These are phyloP conservation scores for Ditula angustiorana DNA, from an alignment of 2,888 invertebrate genomes.

Conservation along the genomic window DNA sequence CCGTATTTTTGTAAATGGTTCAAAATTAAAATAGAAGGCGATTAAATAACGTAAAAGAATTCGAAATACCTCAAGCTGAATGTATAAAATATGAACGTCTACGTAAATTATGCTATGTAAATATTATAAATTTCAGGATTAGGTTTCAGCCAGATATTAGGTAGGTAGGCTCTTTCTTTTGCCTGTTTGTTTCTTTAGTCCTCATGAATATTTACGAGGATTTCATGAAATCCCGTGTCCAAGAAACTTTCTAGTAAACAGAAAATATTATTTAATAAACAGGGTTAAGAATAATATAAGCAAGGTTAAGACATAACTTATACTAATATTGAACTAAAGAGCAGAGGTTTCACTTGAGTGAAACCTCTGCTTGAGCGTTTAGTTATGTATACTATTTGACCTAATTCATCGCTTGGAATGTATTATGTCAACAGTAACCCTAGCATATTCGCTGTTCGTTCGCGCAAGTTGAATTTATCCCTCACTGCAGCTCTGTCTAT, in stretches of 20 bases:
- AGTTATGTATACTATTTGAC: no score
- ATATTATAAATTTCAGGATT: conserved; percentile 26
- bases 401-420: no score
- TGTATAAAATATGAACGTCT: not conserved
- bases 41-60: not conserved
- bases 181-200: conserved; percentile 16
- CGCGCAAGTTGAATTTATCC: no score
- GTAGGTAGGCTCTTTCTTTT: conserved; percentile 10
- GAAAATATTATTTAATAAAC: conserved; percentile 3
- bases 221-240: conserved; percentile 19
- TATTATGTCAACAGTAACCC: no score
- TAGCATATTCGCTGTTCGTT: no score
- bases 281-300: not conserved
- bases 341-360: no score
- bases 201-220: conserved; percentile 36
- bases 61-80: not conserved
- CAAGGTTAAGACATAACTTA: no score
- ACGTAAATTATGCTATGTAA: conserved; percentile 29
- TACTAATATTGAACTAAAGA: no score
- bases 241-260: not conserved
- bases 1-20: not conserved
- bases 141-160: conserved; percentile 19
- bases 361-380: no score
- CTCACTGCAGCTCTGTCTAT: no score
- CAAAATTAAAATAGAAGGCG: not conserved